Evolutionary conservation across 1,140 invertebrate genomes (phyloP).

Genomic region (Bombus sibiricus): DNA sequence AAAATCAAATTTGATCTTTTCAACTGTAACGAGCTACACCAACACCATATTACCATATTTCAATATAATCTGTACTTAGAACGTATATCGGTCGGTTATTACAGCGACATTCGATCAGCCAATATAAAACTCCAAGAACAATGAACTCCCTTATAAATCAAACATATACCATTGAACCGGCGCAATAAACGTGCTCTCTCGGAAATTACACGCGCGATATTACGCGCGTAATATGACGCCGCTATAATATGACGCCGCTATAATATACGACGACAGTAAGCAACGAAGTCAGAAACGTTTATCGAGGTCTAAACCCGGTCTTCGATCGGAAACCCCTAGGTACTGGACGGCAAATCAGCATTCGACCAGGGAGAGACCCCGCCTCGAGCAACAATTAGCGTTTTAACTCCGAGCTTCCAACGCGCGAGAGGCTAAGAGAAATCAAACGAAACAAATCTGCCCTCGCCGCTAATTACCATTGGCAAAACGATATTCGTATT

Average conservation of each 20-base stretch:
- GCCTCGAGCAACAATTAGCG: constrained; percentile 26
- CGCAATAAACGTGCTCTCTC: background rate
- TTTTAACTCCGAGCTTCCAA: constrained; percentile 5
- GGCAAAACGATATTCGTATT: background rate
- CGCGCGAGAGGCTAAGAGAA: background rate
- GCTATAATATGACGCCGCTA: background rate
- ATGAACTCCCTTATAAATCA: constrained; percentile 9
- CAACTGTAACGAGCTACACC: background rate
- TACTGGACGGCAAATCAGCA: background rate
- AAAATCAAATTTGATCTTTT: background rate
- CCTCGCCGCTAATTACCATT: background rate
- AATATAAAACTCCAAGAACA: background rate
- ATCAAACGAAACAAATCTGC: constrained; percentile 9
- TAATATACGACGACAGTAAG: constrained; percentile 11
- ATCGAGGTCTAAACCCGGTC: background rate
- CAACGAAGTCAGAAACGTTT: background rate
- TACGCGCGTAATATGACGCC: constrained; percentile 19
- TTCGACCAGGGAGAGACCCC: background rate
- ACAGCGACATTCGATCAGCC: background rate
- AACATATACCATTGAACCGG: too few species aligned
- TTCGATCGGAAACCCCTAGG: background rate
- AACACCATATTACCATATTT: background rate
- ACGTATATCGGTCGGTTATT: background rate
- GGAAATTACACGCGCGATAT: constrained; percentile 22
- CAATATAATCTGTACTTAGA: background rate